These are phyloP conservation scores for Chlamydotis undulata DNA, from an alignment of 2,113 vertebrate genomes.

Conservation along the genomic window DNA sequence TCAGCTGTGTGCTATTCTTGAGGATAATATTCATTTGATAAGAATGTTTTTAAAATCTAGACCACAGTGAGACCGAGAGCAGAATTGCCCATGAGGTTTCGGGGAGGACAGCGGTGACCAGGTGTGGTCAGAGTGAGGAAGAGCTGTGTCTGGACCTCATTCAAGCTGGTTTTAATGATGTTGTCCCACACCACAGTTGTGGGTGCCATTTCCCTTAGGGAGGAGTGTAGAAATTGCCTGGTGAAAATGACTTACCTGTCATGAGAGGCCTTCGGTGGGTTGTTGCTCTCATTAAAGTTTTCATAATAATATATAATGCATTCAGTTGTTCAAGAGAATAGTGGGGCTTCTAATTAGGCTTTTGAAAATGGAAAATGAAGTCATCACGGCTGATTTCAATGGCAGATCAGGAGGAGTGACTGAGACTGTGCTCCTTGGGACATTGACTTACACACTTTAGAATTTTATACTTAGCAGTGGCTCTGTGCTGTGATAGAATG, in stretches of 20 bases:
- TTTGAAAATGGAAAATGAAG: background rate
- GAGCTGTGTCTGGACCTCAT: background rate
- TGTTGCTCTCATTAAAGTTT: background rate
- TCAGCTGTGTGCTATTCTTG: background rate
- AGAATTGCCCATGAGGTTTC: background rate
- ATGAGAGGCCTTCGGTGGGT: background rate
- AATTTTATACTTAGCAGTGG: background rate
- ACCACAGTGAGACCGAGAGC: background rate
- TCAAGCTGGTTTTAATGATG: background rate
- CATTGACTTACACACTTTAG: background rate
- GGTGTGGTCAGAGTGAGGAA: background rate
- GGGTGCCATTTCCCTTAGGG: background rate
- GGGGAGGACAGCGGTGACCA: background rate
- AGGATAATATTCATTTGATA: background rate
- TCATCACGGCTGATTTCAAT: background rate
- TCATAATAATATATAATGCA: background rate
- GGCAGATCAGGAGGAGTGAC: background rate
- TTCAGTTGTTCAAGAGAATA: background rate
- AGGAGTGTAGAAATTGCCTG: background rate
- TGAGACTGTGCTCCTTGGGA: background rate
- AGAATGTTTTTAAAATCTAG: background rate
- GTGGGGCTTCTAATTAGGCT: background rate
- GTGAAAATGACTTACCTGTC: background rate
- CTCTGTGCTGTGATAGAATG: background rate
- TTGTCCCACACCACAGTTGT: background rate